Base-by-base conservation (phyloP, 2,888 invertebrate species). In the Dioctria rufipes region DNA sequence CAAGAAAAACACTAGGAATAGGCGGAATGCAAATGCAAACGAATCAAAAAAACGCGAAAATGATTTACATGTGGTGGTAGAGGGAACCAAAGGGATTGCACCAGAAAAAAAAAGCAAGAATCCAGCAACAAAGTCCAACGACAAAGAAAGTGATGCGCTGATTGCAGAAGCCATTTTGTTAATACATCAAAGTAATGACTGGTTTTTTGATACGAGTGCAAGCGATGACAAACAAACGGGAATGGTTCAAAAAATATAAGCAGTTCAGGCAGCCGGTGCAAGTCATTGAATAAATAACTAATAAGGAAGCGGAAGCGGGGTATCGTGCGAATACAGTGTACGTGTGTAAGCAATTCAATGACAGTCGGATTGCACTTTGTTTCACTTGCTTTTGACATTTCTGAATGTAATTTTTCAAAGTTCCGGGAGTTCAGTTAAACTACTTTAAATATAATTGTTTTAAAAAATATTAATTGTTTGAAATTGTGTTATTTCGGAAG, bases 11-110 rank as follows among this genome's bases (percentile, higher is more conserved):
- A n/a, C n/a, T n/a, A n/a, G 9, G 13, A 43, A 42, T 4, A 25
- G 9, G 37, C 9, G 13, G 58, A 67, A 78, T 65, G 43, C 46
- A 51, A 46, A 61, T 75, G 67, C 11, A 67, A 39, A 40, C 66
- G 25, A 49, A 9, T 25, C 42, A 39, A 66, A 9, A 66, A 71
- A 54, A 11, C 51, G 67, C 49, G 60, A 4, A 78, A 42, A 66
- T 85, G 85, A 83, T 84, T 83, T 78, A 69, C 73, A 43, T 85
- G 84, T 69, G 80, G 81, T 8, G 77, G 63, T 80, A 80, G 46
- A n/a, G 83, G 84, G 6, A 84, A 84, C 80, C 81, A 84, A 77
- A 80, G 66, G 42, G 80, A 83, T 75, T 84, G 83, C 82, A 80
- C n/a, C 82, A 51, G 54, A 81, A 78, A 5, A 54, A 42, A 80